Base-by-base conservation (phyloP, 2,888 invertebrate species). In the Sinhomidia bicolor region DNA sequence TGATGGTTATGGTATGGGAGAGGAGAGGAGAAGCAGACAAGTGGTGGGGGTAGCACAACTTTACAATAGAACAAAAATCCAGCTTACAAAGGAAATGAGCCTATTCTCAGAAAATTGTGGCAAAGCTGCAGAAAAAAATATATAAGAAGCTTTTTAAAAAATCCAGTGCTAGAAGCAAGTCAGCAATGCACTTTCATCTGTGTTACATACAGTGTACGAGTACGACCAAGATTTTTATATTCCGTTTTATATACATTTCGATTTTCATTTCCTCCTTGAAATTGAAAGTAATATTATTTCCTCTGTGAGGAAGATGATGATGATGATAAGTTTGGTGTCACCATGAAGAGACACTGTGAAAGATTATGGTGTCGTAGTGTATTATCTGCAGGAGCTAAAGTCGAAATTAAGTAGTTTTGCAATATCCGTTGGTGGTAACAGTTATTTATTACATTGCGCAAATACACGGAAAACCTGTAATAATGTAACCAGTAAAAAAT, bases 171-270 rank as follows among this genome's bases (percentile, higher is more conserved):
- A 29, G 36, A 36, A 36, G n/a, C 17, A 10, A 41, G 41, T 71
- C 20, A 71, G 44, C 71, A 71, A 71, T 71, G 12, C 71, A 44
- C 71, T 71, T 71, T 41, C 10, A 44, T 41, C 41, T 20, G 41
- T 20, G 10, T 44, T 23, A 36, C 10, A 14, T 62, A n/a, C n/a
- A n/a, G n/a, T n/a, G n/a, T n/a, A n/a, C n/a, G n/a, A n/a, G n/a
- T n/a, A n/a, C n/a, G n/a, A n/a, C n/a, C n/a, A n/a, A n/a, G n/a
- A n/a, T 47, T 12, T 47, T 47, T 12, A 3, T 36, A 36, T 36
- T 7, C 36, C n/a, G n/a, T 36, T 36, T 36, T 36, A 5, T 36
- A 7, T 36, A 36, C 36, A 36, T 7, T 36, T 36, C n/a, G 36
- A 5, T 36, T 36, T 36, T 36, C 36, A 41, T 10, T 41, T 7